Evolutionary conservation across 2,113 vertebrate genomes (phyloP).

Genomic region (Pachyramphus minor): DNA sequence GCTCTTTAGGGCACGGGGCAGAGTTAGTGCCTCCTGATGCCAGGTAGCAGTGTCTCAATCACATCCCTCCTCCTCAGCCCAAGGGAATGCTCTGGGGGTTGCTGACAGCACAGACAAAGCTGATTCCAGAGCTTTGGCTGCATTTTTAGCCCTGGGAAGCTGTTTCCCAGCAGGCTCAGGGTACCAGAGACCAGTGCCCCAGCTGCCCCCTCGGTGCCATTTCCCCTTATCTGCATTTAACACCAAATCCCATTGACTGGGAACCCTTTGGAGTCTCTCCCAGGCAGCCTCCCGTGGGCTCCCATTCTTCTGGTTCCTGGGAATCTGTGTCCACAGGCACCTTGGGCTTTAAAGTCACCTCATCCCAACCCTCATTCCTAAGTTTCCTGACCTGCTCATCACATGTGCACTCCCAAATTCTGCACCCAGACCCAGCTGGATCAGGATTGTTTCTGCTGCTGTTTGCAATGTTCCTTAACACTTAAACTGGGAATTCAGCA

Average conservation of each 20-base stretch:
- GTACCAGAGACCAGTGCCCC: fast-evolving
- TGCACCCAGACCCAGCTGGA: fast-evolving
- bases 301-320: background rate
- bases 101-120: background rate
- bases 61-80: background rate
- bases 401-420: fast-evolving
- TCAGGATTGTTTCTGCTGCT: fast-evolving
- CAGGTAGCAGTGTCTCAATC: fast-evolving
- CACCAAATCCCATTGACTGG: background rate
- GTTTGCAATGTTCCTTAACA: background rate
- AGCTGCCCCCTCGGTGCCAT: no score
- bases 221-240: background rate
- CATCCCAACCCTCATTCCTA: background rate
- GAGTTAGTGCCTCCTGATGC: fast-evolving
- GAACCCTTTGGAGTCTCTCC: background rate
- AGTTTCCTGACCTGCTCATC: fast-evolving
- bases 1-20: background rate
- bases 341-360: background rate
- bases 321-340: background rate
- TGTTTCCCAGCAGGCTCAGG: fast-evolving
- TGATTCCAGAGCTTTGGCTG: fast-evolving
- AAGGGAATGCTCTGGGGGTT: background rate
- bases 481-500: fast-evolving
- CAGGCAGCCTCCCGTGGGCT: background rate
- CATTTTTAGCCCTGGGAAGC: fast-evolving